Evolutionary conservation across 2,888 invertebrate genomes (phyloP).

Genomic region (Xestia xanthographa): DNA sequence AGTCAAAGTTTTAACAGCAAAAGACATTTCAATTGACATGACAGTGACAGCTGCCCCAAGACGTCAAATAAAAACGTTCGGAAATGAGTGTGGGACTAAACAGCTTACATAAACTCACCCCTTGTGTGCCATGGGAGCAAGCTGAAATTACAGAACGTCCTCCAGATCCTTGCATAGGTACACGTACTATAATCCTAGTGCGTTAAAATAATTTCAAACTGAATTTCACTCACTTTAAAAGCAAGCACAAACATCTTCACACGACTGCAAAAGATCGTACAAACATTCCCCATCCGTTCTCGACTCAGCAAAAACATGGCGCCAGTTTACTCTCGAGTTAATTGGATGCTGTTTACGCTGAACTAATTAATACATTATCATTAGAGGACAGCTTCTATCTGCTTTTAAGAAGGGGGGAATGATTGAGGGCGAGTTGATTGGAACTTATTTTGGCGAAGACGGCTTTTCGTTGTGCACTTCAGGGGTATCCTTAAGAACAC

Average conservation of each 20-base stretch:
- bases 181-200: no score
- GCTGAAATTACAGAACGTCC: background rate
- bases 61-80: no score
- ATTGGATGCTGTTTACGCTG: conserved; percentile 77
- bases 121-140: background rate
- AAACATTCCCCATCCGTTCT: conserved; percentile 30
- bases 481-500: background rate
- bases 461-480: background rate
- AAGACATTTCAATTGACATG: no score
- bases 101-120: no score
- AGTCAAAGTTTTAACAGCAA: no score
- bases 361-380: conserved; percentile 78
- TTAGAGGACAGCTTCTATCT: conserved; percentile 62
- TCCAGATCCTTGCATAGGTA: background rate
- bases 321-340: conserved; percentile 73
- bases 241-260: conserved; percentile 27
- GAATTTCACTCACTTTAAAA: conserved; percentile 3
- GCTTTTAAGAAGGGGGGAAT: conserved; percentile 26
- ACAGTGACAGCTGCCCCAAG: no score
- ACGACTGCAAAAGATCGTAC: conserved; percentile 40
- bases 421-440: conserved; percentile 30
- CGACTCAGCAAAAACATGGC: conserved; percentile 66
- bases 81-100: no score
- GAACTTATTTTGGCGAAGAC: conserved; percentile 14
- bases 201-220: background rate